A percentile compares a stretch with the other conserved stretches of the same genome.
Conservation (phyloP, 1,140 invertebrate species). For the Drosophila sproati region DNA sequence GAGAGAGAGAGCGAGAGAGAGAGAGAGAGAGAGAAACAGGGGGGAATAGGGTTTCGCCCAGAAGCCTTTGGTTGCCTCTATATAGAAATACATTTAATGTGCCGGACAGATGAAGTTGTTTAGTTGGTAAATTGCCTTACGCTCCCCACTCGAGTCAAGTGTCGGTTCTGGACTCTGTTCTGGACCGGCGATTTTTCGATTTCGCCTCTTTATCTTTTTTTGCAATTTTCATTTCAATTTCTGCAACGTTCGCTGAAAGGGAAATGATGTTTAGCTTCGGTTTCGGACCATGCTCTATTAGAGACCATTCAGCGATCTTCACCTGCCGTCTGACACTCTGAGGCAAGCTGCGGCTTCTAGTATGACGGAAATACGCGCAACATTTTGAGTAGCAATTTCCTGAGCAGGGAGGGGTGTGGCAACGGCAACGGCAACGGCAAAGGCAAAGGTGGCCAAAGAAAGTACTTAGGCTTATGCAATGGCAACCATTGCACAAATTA, state of each 20-base stretch:
- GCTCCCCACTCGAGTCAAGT: constrained; percentile 22
- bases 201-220: constrained; percentile 37
- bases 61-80: constrained; percentile 34
- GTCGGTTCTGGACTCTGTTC: constrained; percentile 40
- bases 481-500: constrained; percentile 35
- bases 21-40: background rate
- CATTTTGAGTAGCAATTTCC: constrained; percentile 77
- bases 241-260: constrained; percentile 73
- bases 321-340: constrained; percentile 57
- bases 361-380: constrained; percentile 71
- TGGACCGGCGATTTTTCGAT: constrained; percentile 50
- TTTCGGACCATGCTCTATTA: constrained; percentile 67
- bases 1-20: background rate
- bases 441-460: constrained; percentile 1
- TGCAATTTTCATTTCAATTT: constrained; percentile 82
- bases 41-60: background rate
- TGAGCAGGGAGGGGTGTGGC: constrained; percentile 5
- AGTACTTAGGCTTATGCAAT: constrained; percentile 37
- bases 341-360: constrained; percentile 58
- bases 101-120: constrained; percentile 77
- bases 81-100: constrained; percentile 71
- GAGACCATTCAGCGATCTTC: constrained; percentile 42
- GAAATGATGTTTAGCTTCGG: constrained; percentile 72
- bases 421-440: background rate
- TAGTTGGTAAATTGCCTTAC: constrained; percentile 69